Base-by-base conservation (phyloP, 2,888 invertebrate genomes). In the Aleiodes testaceus region DNA sequence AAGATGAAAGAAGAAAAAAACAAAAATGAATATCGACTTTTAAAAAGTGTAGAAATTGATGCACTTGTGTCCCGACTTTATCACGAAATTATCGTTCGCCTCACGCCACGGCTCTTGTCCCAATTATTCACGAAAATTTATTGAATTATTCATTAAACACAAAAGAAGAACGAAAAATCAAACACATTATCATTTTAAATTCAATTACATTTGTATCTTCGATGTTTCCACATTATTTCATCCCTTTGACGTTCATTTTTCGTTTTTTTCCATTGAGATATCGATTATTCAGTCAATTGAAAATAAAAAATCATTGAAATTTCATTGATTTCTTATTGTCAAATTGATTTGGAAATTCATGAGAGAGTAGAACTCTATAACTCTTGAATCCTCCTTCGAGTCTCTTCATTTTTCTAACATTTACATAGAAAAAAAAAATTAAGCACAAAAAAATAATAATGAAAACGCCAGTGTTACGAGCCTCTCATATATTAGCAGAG, bases 1-100 rank as follows among this genome's bases (percentile, higher is more conserved):
- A 68, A 59, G 53, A 63, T 63, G 20, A 55, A 50, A 59, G 53
- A 63, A 52, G 16, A 55, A 45, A 71, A 66, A 63, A 45, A 66
- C 61, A 61, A 26, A 69, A 69, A 47, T 55, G 30, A 53, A 11
- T n/a, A 16, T 71, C 72, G 61, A 66, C 61, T 69, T n/a, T 20
- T 44, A 36, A 16, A 20, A 45, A 63, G 36, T 7, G 16, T 36
- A 52, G 52, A 67, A 44, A 66, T 45, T 50, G 18, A 61, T 63
- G 52, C 44, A 63, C 67, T 67, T 72, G 16, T 67, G 42, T 66
- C 50, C 50, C 44, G 20, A 47, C 53, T 70, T 47, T 67, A 53
- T 70, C 36, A 69, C 50, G n/a, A 50, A 65, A 22, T 36, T 65
- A 70, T 70, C 70, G 66, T 70, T 70, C 59, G 59, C 49, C 66